These are phyloP conservation scores for Sylvia borin DNA, from an alignment of 2,797 vertebrate genomes.

Conservation along the genomic window DNA sequence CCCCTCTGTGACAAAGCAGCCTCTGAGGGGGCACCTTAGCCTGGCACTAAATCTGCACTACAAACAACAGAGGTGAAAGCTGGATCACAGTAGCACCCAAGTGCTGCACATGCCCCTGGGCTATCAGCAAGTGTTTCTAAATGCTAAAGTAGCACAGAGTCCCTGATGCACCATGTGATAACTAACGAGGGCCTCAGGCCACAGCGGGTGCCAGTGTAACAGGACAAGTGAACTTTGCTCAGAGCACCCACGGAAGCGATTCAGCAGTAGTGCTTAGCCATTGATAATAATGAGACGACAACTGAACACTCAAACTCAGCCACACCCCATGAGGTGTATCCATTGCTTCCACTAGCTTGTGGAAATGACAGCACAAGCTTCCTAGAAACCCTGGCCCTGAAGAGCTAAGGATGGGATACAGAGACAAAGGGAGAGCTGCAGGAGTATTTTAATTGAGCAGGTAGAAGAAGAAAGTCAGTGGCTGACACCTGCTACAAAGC, in stretches of 20 bases:
- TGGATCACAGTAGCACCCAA: background rate
- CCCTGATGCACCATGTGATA: background rate
- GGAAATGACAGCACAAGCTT: conserved; percentile 22
- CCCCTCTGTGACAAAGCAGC: background rate
- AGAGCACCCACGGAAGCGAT: background rate
- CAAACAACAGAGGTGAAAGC: background rate
- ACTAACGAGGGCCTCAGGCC: background rate
- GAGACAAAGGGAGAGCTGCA: conserved; percentile 30
- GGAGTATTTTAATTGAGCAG: conserved; percentile 28
- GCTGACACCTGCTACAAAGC: conserved; percentile 27
- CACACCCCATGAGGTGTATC: background rate
- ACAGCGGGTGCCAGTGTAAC: background rate
- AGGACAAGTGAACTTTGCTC: background rate
- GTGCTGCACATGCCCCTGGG: background rate
- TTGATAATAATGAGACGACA: background rate
- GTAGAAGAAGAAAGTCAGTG: background rate
- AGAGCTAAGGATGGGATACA: conserved; percentile 15
- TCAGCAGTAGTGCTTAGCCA: background rate
- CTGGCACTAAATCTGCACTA: background rate
- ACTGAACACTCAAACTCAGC: background rate
- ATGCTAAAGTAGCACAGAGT: background rate
- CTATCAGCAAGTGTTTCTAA: conserved; percentile 24
- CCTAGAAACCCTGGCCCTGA: conserved; percentile 14
- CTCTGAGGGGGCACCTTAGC: background rate
- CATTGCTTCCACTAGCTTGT: background rate